Evolutionary conservation across 2,888 invertebrate species (phyloP).

Genomic region (Anodontia alba): DNA sequence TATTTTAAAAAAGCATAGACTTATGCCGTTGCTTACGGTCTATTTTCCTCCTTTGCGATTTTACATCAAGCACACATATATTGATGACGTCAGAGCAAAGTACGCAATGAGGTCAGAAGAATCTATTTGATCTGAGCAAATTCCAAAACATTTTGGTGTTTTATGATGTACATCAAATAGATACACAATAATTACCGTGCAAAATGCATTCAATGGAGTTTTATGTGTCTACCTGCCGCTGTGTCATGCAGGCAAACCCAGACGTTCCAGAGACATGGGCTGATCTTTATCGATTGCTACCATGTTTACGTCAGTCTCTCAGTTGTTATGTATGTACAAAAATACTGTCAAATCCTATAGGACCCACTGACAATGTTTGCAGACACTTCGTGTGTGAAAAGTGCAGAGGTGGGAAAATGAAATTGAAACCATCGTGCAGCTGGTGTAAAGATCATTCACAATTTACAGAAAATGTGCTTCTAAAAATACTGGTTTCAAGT

Average conservation of each 20-base stretch:
- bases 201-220: constrained; percentile 92
- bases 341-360: constrained; percentile 92
- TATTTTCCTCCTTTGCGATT: not conserved
- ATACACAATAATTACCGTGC: not conserved
- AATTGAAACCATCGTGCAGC: constrained; percentile 92
- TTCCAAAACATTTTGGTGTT: not conserved
- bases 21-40: no score
- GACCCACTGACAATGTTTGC: constrained; percentile 91
- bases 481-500: constrained; percentile 93
- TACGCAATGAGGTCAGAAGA: constrained; percentile 34
- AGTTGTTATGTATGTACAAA: constrained; percentile 96
- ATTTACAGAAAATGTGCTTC: constrained; percentile 92
- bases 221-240: constrained; percentile 92
- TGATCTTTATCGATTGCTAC: constrained; percentile 93
- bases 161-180: not conserved
- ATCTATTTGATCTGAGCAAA: not conserved
- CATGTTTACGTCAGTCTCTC: constrained; percentile 93
- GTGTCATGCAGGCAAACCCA: constrained; percentile 91
- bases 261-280: constrained; percentile 89
- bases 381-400: constrained; percentile 95
- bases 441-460: constrained; percentile 94
- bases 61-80: constrained; percentile 24
- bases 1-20: no score
- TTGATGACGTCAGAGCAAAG: constrained; percentile 49
- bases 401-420: constrained; percentile 94